phyloP scores from a whole-genome alignment of 2,888 invertebrate species.

The Vannuccia rotundouncinata region DNA sequence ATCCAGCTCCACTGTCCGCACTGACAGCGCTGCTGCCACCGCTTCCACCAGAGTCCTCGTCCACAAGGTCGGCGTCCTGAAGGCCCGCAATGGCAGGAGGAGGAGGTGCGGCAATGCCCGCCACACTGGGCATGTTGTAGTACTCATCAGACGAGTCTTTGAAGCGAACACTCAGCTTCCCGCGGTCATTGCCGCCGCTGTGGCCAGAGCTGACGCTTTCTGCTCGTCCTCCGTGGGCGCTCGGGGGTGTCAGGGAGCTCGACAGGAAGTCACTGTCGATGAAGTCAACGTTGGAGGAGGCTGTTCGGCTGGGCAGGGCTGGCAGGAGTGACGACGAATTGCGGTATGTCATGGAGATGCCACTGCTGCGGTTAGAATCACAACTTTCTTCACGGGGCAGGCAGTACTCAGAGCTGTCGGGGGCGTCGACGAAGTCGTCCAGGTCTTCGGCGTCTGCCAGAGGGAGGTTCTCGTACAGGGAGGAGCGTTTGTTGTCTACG shows the following conservation, averaged over 20 bases:
- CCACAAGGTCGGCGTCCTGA: not conserved
- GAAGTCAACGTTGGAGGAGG: not conserved
- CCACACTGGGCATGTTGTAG: not conserved
- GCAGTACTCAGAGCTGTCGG: constrained; percentile 6
- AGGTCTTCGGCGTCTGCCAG: not conserved
- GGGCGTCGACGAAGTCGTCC: not conserved
- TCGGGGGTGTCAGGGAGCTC: not conserved
- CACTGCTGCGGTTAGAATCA: not conserved
- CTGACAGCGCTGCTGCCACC: not conserved
- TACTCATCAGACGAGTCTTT: constrained; percentile 5
- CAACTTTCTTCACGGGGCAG: not conserved
- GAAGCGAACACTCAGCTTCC: not conserved
- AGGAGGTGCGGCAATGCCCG: not conserved
- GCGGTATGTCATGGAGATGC: constrained; percentile 18
- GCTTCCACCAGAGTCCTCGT: constrained; percentile 5
- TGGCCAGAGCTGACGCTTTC: constrained; percentile 6
- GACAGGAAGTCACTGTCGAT: not conserved
- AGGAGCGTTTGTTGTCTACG: not conserved
- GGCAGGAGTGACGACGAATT: not conserved
- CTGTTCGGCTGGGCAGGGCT: not conserved
- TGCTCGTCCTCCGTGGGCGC: not conserved
- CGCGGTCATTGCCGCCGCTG: constrained; percentile 2
- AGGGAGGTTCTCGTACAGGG: constrained; percentile 6
- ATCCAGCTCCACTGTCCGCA: not conserved
- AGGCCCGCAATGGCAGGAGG: not conserved